phyloP scores from a whole-genome alignment of 2,797 vertebrate species.

The Falco naumanni region DNA sequence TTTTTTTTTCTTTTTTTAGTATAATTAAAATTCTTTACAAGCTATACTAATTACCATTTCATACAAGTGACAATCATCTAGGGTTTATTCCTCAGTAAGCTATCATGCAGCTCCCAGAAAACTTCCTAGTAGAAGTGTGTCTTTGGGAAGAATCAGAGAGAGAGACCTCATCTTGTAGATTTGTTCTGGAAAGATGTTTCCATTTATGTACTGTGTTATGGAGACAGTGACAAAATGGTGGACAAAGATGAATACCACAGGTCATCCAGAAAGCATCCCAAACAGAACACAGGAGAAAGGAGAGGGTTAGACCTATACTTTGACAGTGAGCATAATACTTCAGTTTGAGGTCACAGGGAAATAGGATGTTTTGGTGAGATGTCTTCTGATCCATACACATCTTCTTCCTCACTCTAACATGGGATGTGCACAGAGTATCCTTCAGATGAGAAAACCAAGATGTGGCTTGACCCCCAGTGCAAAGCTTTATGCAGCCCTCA shows the following conservation, averaged over 20 bases:
- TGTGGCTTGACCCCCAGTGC: neutral
- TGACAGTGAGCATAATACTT: neutral
- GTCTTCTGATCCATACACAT: neutral
- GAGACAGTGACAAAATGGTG: neutral
- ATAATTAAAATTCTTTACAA: neutral
- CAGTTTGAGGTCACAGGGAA: neutral
- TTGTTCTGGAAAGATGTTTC: neutral
- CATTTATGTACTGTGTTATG: neutral
- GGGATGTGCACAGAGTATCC: neutral
- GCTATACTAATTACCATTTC: neutral
- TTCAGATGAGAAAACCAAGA: neutral
- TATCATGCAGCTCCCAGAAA: neutral
- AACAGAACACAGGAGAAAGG: neutral
- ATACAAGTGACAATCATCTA: neutral
- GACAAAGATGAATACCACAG: neutral
- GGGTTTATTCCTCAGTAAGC: neutral
- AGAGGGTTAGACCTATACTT: neutral
- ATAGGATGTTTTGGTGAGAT: neutral
- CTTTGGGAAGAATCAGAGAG: neutral
- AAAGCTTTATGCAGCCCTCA: neutral
- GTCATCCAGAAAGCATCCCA: neutral
- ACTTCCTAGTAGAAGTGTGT: neutral
- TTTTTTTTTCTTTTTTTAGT: neutral
- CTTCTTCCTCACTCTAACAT: neutral
- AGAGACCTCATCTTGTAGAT: neutral